A percentile compares a stretch with the other conserved stretches of the same genome.
Evolutionary conservation across 2,888 invertebrate genomes (phyloP).

Genomic region (Polylopha cassiicola): DNA sequence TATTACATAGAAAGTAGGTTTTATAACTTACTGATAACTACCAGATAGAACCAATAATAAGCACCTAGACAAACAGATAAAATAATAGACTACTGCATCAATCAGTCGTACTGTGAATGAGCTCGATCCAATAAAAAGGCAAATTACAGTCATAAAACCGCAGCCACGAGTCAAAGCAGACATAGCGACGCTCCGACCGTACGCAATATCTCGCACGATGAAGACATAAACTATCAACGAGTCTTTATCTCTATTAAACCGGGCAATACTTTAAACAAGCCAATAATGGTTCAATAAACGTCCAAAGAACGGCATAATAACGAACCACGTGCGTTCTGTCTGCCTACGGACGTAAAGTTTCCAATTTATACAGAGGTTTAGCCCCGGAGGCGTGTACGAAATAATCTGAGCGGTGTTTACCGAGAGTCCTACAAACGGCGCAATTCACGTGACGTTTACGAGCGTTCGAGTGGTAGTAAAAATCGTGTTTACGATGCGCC

Average conservation of each 20-base stretch:
- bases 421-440: slow-evolving; percentile 73
- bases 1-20: too few relatives aligned
- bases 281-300: slow-evolving; percentile 76
- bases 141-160: slow-evolving; percentile 68
- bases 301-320: slow-evolving; percentile 74
- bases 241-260: slow-evolving; percentile 74
- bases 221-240: slow-evolving; percentile 67
- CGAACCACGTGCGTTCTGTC: slow-evolving; percentile 67
- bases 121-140: slow-evolving; percentile 54
- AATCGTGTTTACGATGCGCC: slow-evolving; percentile 69
- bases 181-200: slow-evolving; percentile 50
- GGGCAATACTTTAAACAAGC: slow-evolving; percentile 74
- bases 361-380: slow-evolving; percentile 73
- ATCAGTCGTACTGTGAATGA: slow-evolving; percentile 39
- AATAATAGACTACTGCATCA: too few relatives aligned
- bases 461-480: slow-evolving; percentile 72
- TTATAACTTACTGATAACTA: too few relatives aligned
- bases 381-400: slow-evolving; percentile 74
- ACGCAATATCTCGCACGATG: slow-evolving; percentile 49
- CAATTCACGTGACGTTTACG: slow-evolving; percentile 74
- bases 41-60: too few relatives aligned
- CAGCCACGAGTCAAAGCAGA: slow-evolving; percentile 46
- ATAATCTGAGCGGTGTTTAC: slow-evolving; percentile 73
- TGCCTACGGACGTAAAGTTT: slow-evolving; percentile 66
- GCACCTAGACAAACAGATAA: too few relatives aligned